phyloP scores from a whole-genome alignment of 2,797 vertebrate species.

The Garrulus glandarius region DNA sequence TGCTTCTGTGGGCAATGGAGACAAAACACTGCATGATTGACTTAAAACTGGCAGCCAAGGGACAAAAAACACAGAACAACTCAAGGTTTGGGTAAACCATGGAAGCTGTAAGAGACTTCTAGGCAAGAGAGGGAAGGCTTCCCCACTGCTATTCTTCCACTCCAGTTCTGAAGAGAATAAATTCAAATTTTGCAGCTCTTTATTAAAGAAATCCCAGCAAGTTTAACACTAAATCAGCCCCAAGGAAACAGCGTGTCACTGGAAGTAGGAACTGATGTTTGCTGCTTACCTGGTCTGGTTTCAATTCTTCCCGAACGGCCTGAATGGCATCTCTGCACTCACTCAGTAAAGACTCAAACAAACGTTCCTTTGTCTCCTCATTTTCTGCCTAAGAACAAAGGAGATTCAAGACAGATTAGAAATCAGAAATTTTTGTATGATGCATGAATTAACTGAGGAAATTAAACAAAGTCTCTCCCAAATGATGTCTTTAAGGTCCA shows the following conservation, averaged over 20 bases:
- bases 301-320: constrained; percentile 92
- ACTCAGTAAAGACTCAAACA: constrained; percentile 93
- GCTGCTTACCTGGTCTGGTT: constrained; percentile 86
- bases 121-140: not conserved
- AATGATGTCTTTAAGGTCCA: not conserved
- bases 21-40: not conserved
- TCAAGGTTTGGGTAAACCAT: not conserved
- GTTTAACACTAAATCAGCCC: not conserved
- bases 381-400: constrained; percentile 82
- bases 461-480: not conserved
- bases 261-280: not conserved
- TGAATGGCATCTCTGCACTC: constrained; percentile 98
- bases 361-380: constrained; percentile 94
- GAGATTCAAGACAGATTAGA: not conserved
- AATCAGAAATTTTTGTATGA: not conserved
- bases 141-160: not conserved
- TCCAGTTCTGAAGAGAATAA: not conserved
- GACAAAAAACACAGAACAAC: not conserved
- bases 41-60: not conserved
- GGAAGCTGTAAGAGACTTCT: not conserved
- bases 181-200: not conserved
- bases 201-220: not conserved
- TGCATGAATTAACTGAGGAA: not conserved
- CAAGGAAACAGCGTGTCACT: fast-evolving
- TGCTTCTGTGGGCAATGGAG: constrained; percentile 82